Evolutionary conservation across 2,113 vertebrate species (phyloP), one percentile per base, ranked within the genome.

Genomic region (Pseudopipra pipra): DNA sequence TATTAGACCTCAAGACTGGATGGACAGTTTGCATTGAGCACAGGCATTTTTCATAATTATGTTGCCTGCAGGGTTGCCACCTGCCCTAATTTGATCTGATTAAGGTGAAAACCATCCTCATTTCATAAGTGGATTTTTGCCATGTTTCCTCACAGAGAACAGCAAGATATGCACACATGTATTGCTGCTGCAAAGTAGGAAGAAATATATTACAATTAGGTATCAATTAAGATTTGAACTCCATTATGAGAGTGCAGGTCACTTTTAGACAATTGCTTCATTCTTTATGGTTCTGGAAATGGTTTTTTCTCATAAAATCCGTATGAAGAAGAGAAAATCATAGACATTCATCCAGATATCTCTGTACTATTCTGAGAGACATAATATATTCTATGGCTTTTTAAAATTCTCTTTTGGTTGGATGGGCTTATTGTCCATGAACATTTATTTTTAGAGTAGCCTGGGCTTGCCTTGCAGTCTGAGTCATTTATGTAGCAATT

Each of bases 41-140:
- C 75, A 90, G 71, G 87, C 93, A 91, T 97, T 98, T 98, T 97
- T 98, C 96, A 93, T 97, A 97, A 98, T 98, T 97, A 97, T 74
- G 85, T 95, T 96, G 94, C 98, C 97, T 96, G 94, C 96, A 91
- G 97, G 95, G 97, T 96, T 97, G 93, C 97, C 98, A 98, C 97
- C 97, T 98, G 98, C 94, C 97, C 97, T 98, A 86, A 98, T 98
- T 97, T 96, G 91, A 97, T 98, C 90, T 98, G 97, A 97, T 97
- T 97, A 97, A 73, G 33, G 97, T 96, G 95, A 97, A 98, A 98
- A 61, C 72, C 27, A 47, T 97, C 96, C 96, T 98, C 92, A 81
- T 97, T 97, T 97, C 95, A 35, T 24, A 85, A 92, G 72, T 83
- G 90, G 91, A 97, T 59, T 25, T 63, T 66, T 95, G 95, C 95